phyloP scores from a whole-genome alignment of 2,113 vertebrate species.

The Pterocles orientalis region DNA sequence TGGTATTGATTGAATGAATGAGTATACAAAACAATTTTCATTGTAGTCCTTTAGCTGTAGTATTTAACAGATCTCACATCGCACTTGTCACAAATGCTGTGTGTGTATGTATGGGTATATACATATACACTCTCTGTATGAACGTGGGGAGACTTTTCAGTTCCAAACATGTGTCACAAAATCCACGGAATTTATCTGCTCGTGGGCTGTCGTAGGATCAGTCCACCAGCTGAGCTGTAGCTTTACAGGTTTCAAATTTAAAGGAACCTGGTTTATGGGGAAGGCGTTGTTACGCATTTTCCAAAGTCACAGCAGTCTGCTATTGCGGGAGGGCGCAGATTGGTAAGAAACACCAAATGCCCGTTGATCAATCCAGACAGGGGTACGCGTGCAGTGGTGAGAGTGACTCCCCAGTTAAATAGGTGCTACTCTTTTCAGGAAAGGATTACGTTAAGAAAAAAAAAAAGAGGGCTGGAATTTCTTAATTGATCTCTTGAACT shows the following conservation, averaged over 20 bases:
- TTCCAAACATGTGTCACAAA: background rate
- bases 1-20: background rate
- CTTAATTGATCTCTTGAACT: conserved; percentile 12
- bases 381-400: background rate
- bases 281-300: background rate
- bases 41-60: background rate
- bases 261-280: background rate
- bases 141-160: background rate
- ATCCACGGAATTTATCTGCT: background rate
- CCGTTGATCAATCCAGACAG: fast-evolving
- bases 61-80: background rate
- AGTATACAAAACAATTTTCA: background rate
- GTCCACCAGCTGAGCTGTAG: background rate
- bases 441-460: background rate
- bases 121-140: background rate
- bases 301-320: fast-evolving
- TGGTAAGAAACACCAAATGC: background rate
- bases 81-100: background rate
- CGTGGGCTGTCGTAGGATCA: background rate
- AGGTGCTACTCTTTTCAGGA: conserved; percentile 1
- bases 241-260: background rate
- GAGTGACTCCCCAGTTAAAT: background rate
- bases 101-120: background rate
- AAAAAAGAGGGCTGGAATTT: conserved; percentile 19
- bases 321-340: fast-evolving